Conservation (phyloP, 2,888 invertebrate species). For the Epirrhoe tristata region DNA sequence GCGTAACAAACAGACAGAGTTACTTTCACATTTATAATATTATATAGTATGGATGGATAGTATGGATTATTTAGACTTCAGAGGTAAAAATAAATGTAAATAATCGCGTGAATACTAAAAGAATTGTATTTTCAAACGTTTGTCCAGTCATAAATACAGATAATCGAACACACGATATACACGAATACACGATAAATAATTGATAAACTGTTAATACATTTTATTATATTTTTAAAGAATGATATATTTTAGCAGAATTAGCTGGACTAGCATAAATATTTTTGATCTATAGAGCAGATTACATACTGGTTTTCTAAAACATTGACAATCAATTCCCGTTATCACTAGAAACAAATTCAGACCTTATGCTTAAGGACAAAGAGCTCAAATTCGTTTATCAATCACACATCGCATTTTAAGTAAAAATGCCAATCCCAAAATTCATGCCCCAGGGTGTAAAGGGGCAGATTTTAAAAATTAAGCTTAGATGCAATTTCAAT, state of each 20-base stretch:
- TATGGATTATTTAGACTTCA: too few relatives aligned
- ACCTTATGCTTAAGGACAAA: slow-evolving; percentile 17
- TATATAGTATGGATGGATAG: too few relatives aligned
- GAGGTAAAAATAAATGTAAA: too few relatives aligned
- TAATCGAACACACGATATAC: too few relatives aligned
- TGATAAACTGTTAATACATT: slow-evolving; percentile 8
- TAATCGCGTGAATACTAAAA: background rate
- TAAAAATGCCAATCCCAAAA: background rate
- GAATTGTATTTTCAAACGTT: slow-evolving; percentile 36
- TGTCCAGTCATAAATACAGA: slow-evolving; percentile 38
- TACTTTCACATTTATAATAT: too few relatives aligned
- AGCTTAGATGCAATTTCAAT: background rate
- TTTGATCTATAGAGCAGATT: slow-evolving; percentile 22
- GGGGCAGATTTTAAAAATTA: background rate
- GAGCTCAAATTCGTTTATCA: slow-evolving; percentile 29
- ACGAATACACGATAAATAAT: slow-evolving; percentile 17
- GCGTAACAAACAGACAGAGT: too few relatives aligned
- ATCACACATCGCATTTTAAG: slow-evolving; percentile 15
- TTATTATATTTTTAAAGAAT: slow-evolving; percentile 17
- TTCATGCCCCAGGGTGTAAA: background rate
- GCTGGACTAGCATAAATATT: slow-evolving; percentile 37
- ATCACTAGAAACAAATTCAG: slow-evolving; percentile 33
- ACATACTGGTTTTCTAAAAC: slow-evolving; percentile 23
- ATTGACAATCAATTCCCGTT: slow-evolving; percentile 40
- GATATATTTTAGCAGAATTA: slow-evolving; percentile 24